A percentile compares a stretch with the other conserved stretches of the same genome.
phyloP scores from a whole-genome alignment of 2,113 vertebrate genomes.

The Martes martes region DNA sequence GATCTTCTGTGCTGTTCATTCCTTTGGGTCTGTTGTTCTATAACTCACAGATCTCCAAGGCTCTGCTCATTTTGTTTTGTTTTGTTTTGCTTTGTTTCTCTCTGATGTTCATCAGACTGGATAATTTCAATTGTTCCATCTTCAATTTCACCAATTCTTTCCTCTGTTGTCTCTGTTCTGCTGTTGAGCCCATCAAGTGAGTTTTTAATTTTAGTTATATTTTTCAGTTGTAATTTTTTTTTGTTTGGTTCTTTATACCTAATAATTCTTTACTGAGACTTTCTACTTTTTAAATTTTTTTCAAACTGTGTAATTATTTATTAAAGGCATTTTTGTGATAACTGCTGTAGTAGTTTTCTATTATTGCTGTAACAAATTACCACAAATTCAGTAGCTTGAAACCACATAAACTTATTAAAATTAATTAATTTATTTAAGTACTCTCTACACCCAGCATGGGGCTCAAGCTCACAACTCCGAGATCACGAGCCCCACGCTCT shows the following conservation, averaged over 20 bases:
- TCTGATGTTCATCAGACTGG: not conserved
- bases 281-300: not conserved
- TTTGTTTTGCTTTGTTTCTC: not conserved
- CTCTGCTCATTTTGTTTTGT: not conserved
- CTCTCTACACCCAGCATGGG: not conserved
- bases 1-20: not conserved
- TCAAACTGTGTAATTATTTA: not conserved
- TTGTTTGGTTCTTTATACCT: not conserved
- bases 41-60: not conserved
- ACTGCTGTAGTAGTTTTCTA: not conserved
- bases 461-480: not conserved
- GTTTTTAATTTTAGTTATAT: constrained; percentile 3
- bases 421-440: not conserved
- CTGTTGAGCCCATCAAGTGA: not conserved
- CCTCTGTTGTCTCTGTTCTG: not conserved
- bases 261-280: not conserved
- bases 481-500: not conserved
- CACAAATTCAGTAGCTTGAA: not conserved
- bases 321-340: not conserved
- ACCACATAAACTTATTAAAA: not conserved
- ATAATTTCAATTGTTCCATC: not conserved
- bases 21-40: not conserved
- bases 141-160: not conserved
- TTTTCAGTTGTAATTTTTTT: not conserved
- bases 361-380: not conserved